These are phyloP conservation scores for Oryctes rhinoceros DNA, from an alignment of 1,140 invertebrate species.

Conservation along the genomic window DNA sequence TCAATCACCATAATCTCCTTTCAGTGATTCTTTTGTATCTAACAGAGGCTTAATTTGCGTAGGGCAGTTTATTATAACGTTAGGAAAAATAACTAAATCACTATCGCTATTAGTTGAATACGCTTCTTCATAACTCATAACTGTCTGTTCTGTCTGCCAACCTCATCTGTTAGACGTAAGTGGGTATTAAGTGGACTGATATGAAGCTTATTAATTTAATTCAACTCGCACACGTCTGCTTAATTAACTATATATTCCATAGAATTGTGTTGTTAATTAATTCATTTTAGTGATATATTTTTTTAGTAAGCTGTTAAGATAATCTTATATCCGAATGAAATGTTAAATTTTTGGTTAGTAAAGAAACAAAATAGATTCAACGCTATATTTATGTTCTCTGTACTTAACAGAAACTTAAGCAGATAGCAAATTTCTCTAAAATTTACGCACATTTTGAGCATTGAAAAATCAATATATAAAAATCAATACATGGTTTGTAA, in stretches of 20 bases:
- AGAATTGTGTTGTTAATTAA: no score
- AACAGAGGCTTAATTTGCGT: background rate
- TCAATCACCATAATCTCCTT: conserved; percentile 23
- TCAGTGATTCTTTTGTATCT: conserved; percentile 5
- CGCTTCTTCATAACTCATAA: background rate
- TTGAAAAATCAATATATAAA: no score
- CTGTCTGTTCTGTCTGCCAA: conserved; percentile 1
- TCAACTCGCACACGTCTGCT: background rate
- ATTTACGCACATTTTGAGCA: no score
- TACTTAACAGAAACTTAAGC: no score
- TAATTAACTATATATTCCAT: background rate
- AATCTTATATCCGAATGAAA: no score
- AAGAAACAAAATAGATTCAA: no score
- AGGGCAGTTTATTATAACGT: conserved; percentile 14
- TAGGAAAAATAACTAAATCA: background rate
- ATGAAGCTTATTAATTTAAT: background rate
- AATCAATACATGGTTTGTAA: no score
- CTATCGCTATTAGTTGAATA: background rate
- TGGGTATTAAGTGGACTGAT: background rate
- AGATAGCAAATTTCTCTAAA: no score
- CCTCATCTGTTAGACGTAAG: background rate
- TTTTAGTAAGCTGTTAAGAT: no score
- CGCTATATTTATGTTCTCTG: no score
- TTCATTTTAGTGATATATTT: no score
- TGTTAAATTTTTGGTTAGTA: no score